Conservation (phyloP, 2,888 invertebrate genomes). For the Allophyes oxyacanthae region DNA sequence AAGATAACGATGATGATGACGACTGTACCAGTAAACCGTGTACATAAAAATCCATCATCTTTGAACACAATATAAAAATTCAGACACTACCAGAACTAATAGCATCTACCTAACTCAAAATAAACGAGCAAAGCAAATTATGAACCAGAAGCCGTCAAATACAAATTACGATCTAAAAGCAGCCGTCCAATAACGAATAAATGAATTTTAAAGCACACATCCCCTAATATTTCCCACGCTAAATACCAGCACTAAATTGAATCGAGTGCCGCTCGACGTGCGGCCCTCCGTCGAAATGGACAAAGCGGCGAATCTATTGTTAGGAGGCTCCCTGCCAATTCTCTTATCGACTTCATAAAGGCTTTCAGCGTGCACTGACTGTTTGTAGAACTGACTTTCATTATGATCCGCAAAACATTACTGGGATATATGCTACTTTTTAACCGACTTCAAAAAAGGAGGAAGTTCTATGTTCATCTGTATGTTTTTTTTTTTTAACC, state of each 20-base stretch:
- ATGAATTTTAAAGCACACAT: conserved; percentile 22
- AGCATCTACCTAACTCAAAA: no score
- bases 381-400: conserved; percentile 34
- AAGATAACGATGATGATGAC: no score
- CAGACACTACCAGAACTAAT: no score
- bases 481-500: no score
- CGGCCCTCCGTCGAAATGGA: conserved; percentile 31
- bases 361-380: conserved; percentile 26
- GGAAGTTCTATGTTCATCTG: no score
- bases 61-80: no score
- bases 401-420: conserved; percentile 1
- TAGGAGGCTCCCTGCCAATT: conserved; percentile 37
- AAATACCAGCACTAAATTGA: conserved; percentile 35
- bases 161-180: conserved; percentile 5
- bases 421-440: no score
- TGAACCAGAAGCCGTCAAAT: neutral
- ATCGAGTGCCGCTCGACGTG: conserved; percentile 25
- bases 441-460: no score
- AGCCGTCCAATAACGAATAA: conserved; percentile 3
- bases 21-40: no score
- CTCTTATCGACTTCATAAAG: conserved; percentile 48
- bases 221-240: conserved; percentile 25
- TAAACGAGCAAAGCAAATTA: no score
- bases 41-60: no score
- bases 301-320: conserved; percentile 50